Evolutionary conservation across 2,888 invertebrate species (phyloP).

Genomic region (Prosapia bicincta): DNA sequence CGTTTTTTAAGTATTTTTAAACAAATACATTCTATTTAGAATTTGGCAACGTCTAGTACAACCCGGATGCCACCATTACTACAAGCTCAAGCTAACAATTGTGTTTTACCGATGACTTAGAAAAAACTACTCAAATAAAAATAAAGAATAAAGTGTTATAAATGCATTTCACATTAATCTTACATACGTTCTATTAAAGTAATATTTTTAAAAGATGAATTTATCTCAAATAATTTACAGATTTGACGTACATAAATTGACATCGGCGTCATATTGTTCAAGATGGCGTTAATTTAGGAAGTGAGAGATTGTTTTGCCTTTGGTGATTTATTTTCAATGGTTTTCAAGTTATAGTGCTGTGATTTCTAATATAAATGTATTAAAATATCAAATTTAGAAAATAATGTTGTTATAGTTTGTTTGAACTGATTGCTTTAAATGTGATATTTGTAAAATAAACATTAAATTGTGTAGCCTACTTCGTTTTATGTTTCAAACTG

Average conservation of each 20-base stretch:
- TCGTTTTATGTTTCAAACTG: not conserved
- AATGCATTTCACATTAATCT: too few species aligned
- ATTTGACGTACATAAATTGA: slow-evolving; percentile 16
- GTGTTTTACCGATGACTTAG: too few species aligned
- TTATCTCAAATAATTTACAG: not conserved
- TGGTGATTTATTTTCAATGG: slow-evolving; percentile 21
- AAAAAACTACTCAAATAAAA: too few species aligned
- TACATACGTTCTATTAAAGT: not conserved
- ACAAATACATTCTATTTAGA: not conserved
- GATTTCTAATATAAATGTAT: not conserved
- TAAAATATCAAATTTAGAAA: not conserved
- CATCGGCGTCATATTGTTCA: slow-evolving; percentile 58
- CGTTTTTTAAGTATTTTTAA: too few species aligned
- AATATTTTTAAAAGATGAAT: not conserved
- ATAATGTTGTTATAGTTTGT: not conserved
- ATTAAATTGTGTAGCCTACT: not conserved
- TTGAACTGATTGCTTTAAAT: not conserved
- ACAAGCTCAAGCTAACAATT: slow-evolving; percentile 5
- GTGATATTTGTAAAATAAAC: not conserved
- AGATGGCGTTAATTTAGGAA: slow-evolving; percentile 54
- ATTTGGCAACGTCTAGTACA: slow-evolving; percentile 19
- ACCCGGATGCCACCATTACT: slow-evolving; percentile 26
- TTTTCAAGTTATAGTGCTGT: not conserved
- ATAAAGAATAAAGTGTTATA: too few species aligned
- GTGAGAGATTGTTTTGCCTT: slow-evolving; percentile 29